Percentiles rank a stretch among this genome's conserved stretches.
Conservation (phyloP, 2,888 invertebrate genomes). For the Sesia bembeciformis region DNA sequence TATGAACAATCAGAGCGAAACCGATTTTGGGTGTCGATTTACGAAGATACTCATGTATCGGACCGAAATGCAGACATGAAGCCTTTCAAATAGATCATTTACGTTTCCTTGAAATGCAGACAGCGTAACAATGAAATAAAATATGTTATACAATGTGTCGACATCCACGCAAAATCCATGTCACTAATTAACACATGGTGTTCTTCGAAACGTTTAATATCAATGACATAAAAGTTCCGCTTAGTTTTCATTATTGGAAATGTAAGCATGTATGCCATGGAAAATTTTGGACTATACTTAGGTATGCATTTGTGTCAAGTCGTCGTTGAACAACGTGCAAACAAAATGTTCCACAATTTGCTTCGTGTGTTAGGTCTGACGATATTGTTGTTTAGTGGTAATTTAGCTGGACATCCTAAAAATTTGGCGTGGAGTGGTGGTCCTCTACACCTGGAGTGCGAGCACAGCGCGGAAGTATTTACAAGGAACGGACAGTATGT, state of each 20-base stretch:
- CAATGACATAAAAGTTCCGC: neutral
- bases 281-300: neutral
- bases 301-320: neutral
- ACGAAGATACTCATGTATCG: neutral
- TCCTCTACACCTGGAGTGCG: constrained; percentile 55
- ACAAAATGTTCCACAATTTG: neutral
- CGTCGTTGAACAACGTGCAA: neutral
- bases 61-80: neutral
- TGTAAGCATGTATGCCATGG: neutral
- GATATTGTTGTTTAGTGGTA: constrained; percentile 5
- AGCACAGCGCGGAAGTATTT: constrained; percentile 64
- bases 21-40: constrained; percentile 31
- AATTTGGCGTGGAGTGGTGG: constrained; percentile 61
- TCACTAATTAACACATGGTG: neutral
- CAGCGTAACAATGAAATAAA: neutral
- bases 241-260: neutral
- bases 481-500: constrained; percentile 65
- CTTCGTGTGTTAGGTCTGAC: neutral
- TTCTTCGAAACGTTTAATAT: neutral
- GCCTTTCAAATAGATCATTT: too few species aligned
- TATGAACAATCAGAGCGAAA: constrained; percentile 74
- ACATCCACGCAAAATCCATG: neutral
- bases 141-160: too few species aligned
- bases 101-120: neutral
- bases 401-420: constrained; percentile 24